Evolutionary conservation across 2,888 invertebrate species (phyloP).

Genomic region (Lymantria monacha): DNA sequence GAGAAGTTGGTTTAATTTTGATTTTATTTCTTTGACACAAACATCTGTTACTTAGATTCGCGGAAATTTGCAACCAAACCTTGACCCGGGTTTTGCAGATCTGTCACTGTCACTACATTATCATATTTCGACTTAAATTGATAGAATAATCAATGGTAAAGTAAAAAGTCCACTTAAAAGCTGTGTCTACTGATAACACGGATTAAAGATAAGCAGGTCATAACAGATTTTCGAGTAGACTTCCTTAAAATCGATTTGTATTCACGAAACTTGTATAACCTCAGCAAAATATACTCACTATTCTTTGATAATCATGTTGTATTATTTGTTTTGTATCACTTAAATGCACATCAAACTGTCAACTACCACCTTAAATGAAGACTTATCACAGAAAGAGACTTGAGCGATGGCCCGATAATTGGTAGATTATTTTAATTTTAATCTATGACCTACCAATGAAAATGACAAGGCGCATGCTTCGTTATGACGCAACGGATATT

Average conservation of each 20-base stretch:
- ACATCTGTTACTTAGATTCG: constrained; percentile 45
- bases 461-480: constrained; percentile 84
- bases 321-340: constrained; percentile 67
- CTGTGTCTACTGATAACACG: constrained; percentile 44
- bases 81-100: constrained; percentile 50
- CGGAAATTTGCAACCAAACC: constrained; percentile 40
- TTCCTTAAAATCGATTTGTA: constrained; percentile 73
- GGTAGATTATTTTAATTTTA: constrained; percentile 71
- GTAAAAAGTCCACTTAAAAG: constrained; percentile 18
- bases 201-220: constrained; percentile 33
- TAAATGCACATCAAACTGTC: constrained; percentile 80
- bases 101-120: constrained; percentile 61
- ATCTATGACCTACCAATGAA: constrained; percentile 77
- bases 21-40: constrained; percentile 23
- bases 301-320: constrained; percentile 87
- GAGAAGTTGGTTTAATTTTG: constrained; percentile 24
- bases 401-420: constrained; percentile 73
- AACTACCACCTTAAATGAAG: constrained; percentile 71
- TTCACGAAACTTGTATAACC: constrained; percentile 65
- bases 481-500: constrained; percentile 84
- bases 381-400: constrained; percentile 78
- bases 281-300: constrained; percentile 82
- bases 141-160: constrained; percentile 4
- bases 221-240: constrained; percentile 44
- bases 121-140: constrained; percentile 23